phyloP scores from a whole-genome alignment of 2,888 invertebrate genomes.

The Phasia obesa region DNA sequence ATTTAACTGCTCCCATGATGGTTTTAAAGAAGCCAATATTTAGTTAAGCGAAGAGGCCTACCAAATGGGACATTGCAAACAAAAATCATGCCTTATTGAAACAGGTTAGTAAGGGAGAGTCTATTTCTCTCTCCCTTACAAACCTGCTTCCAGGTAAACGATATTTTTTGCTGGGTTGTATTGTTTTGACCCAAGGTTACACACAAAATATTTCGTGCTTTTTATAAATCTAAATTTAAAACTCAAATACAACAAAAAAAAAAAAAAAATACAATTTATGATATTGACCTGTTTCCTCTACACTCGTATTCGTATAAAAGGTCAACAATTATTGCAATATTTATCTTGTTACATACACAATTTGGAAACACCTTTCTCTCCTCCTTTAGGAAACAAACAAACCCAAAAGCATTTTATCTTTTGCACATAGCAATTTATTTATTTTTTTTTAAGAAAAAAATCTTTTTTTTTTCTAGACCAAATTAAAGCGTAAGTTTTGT shows the following conservation, averaged over 20 bases:
- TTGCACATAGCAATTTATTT: conserved; percentile 8
- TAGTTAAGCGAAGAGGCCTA: too few species aligned
- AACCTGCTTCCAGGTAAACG: too few species aligned
- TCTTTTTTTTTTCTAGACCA: background rate
- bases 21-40: too few species aligned
- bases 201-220: background rate
- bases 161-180: too few species aligned
- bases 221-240: background rate
- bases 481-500: background rate
- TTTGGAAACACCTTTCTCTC: background rate
- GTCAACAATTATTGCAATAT: conserved; percentile 34
- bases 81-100: too few species aligned
- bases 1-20: too few species aligned
- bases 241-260: too few species aligned
- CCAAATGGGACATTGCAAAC: too few species aligned
- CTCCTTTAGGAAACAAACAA: background rate
- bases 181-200: too few species aligned
- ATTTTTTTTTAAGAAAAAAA: conserved; percentile 12
- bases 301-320: conserved; percentile 3
- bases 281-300: conserved; percentile 7
- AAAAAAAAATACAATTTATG: conserved; percentile 10
- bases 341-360: conserved; percentile 6
- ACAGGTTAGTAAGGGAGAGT: too few species aligned
- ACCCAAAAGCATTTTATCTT: background rate
- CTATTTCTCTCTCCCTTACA: too few species aligned